Evolutionary conservation across 2,113 vertebrate species (phyloP), one percentile per base, ranked within the genome.

Genomic region (Guaruba guarouba): DNA sequence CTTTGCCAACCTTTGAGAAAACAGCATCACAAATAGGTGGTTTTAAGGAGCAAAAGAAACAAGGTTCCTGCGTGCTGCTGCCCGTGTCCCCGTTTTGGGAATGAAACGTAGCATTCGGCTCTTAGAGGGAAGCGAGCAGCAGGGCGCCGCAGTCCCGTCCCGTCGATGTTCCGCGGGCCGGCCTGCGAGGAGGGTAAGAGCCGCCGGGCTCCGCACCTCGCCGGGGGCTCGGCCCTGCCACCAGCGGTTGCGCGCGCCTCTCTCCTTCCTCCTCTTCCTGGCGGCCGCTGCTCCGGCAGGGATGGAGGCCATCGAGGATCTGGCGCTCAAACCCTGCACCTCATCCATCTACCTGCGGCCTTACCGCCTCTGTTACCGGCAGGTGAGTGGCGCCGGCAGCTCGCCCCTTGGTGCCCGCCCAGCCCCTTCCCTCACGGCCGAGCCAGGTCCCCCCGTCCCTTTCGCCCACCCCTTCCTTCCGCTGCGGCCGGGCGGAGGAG

Each of bases 311-410:
- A 61, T 97, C 35, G 92, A 94, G 69, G 95, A 96, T 25, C 83
- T 97, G 80, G 57, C 39, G 66, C 12, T 97, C 24, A 83, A 92
- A 49, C 93, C 93, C 46, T 99, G 99, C 97, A 93, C 97, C 95
- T 97, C 97, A 88, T 99, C 99, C 75, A 96, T 97, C 46, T 99
- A 98, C 67, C 91, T 99, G 94, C 98, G 98, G 86, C 98, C 98
- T n/a, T 97, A 98, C 93, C 97, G 98, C 93, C 98, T 99, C 80
- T 97, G 97, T 83, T 99, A 99, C 80, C 98, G 97, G 92, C 99
- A 99, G 98, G 99, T 99, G 98, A 98, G 98, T 97, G 29, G 55
- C 78, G 27, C 71, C 55, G 10, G 39, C 37, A 3, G 46, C 37
- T 77, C 61, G 7, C 16, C 57, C 43, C 64, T n/a, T 6, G 22